These are phyloP conservation scores for Melipona quadrifasciata DNA, from an alignment of 1,140 invertebrate species.

Conservation along the genomic window DNA sequence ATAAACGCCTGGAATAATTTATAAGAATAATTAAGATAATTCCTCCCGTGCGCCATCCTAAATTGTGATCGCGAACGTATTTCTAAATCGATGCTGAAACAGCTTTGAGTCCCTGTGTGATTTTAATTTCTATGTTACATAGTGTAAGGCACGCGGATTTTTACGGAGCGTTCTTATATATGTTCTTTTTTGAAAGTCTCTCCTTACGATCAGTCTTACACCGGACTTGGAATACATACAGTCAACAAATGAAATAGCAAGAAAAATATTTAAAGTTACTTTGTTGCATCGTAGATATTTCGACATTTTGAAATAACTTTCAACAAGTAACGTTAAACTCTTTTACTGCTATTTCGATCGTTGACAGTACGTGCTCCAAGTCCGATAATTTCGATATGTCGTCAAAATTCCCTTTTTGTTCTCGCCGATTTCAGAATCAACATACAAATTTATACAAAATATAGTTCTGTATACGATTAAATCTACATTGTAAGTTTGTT, in stretches of 20 bases:
- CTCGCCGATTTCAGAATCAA: slow-evolving; percentile 1
- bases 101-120: neutral
- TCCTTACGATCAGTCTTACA: neutral
- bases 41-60: neutral
- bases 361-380: too few relatives aligned
- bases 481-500: neutral
- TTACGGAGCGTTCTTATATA: slow-evolving; percentile 12
- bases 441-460: slow-evolving; percentile 49
- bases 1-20: slow-evolving; percentile 15
- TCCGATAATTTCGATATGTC: too few relatives aligned
- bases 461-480: slow-evolving; percentile 27
- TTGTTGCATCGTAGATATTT: neutral
- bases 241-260: neutral
- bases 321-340: too few relatives aligned
- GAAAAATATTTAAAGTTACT: neutral
- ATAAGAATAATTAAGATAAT: slow-evolving; percentile 21
- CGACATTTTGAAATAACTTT: neutral
- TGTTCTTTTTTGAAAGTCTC: slow-evolving; percentile 11
- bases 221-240: neutral
- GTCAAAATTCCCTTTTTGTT: neutral
- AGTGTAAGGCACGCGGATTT: slow-evolving; percentile 65
- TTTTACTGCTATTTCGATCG: too few relatives aligned
- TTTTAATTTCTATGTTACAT: neutral
- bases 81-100: neutral
- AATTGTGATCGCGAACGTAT: slow-evolving; percentile 2